Evolutionary conservation across 2,113 vertebrate genomes (phyloP).

Genomic region (Atrichornis clamosus): DNA sequence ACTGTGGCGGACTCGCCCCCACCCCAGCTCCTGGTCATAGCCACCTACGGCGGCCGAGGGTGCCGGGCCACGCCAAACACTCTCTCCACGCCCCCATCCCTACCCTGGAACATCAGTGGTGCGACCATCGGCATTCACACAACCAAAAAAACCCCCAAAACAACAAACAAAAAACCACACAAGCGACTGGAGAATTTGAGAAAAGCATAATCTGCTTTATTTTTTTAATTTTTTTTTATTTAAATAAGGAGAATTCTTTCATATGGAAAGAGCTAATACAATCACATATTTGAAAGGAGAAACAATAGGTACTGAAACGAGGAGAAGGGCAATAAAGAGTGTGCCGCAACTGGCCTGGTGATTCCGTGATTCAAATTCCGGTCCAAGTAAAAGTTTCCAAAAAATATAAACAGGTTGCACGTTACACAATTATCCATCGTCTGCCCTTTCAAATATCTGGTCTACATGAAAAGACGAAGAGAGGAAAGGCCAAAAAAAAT

Average conservation of each 20-base stretch:
- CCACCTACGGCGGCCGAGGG: background rate
- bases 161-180: background rate
- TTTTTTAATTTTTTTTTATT: slow-evolving; percentile 81
- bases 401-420: slow-evolving; percentile 67
- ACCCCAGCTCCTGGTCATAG: fast-evolving
- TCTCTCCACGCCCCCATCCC: too few species aligned
- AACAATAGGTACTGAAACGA: slow-evolving; percentile 83
- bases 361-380: slow-evolving; percentile 52
- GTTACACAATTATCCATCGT: slow-evolving; percentile 77
- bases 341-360: slow-evolving; percentile 72
- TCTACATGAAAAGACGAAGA: slow-evolving; percentile 76
- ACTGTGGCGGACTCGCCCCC: fast-evolving
- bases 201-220: slow-evolving; percentile 88
- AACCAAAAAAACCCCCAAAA: background rate
- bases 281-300: slow-evolving; percentile 95
- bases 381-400: slow-evolving; percentile 61
- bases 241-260: slow-evolving; percentile 93
- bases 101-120: too few species aligned
- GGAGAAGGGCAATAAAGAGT: slow-evolving; percentile 70
- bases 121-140: background rate
- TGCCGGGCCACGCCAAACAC: background rate
- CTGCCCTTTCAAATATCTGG: slow-evolving; percentile 81
- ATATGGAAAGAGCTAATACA: slow-evolving; percentile 91
- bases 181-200: slow-evolving; percentile 53
- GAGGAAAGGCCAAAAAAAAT: slow-evolving; percentile 76